Evolutionary conservation across 2,888 invertebrate species (phyloP).

Genomic region (Pyrgus malvae): DNA sequence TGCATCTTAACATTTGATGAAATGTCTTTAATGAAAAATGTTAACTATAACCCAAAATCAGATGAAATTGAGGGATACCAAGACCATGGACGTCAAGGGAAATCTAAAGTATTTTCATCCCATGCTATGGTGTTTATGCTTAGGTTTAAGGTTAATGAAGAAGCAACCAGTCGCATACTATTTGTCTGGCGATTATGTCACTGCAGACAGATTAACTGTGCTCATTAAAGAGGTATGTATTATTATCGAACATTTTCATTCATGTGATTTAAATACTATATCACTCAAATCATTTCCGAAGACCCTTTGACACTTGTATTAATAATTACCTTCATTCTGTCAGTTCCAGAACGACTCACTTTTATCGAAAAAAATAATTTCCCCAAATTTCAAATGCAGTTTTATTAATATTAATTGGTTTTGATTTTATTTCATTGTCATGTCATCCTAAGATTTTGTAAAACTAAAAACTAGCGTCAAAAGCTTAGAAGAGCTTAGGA

Average conservation of each 20-base stretch:
- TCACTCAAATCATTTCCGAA: not conserved
- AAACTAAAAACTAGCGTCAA: too few species aligned
- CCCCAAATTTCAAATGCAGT: too few species aligned
- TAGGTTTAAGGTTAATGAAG: not conserved
- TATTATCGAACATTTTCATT: not conserved
- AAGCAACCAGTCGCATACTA: slow-evolving; percentile 3
- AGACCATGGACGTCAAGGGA: not conserved
- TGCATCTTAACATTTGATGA: not conserved
- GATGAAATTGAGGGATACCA: not conserved
- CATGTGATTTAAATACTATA: not conserved
- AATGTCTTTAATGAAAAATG: not conserved
- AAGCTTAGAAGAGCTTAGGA: too few species aligned
- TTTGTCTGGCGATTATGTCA: not conserved
- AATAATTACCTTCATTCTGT: not conserved
- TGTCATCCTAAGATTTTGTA: too few species aligned
- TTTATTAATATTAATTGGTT: too few species aligned
- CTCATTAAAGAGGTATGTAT: slow-evolving; percentile 1
- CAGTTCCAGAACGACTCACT: too few species aligned
- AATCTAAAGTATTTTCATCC: not conserved
- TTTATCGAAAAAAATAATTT: too few species aligned
- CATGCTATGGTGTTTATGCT: slow-evolving; percentile 7
- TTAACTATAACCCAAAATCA: not conserved
- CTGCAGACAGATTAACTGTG: slow-evolving; percentile 1
- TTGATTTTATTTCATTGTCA: too few species aligned
- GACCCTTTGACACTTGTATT: not conserved